A percentile compares a stretch with the other conserved stretches of the same genome.
These are phyloP conservation scores for Artibeus jamaicensis DNA, from an alignment of 2,797 vertebrate species.

Conservation along the genomic window DNA sequence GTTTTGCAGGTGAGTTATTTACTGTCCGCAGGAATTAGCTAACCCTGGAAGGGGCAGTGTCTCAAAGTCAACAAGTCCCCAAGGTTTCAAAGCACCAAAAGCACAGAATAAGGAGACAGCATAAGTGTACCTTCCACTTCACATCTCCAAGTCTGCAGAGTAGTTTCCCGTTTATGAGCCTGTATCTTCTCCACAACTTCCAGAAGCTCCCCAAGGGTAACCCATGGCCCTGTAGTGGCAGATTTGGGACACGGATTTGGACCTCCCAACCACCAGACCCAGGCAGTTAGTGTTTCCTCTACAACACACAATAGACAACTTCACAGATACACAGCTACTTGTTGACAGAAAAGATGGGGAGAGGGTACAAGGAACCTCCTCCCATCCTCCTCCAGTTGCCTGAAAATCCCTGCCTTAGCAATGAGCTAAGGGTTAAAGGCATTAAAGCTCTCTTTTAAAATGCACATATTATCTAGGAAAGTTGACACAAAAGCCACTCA, in stretches of 20 bases:
- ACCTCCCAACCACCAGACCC: background rate
- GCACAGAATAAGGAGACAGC: background rate
- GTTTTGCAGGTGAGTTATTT: background rate
- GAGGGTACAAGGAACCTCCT: background rate
- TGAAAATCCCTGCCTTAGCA: background rate
- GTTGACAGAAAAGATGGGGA: background rate
- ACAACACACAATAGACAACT: background rate
- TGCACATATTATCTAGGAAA: background rate
- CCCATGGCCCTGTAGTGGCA: background rate
- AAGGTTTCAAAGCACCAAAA: background rate
- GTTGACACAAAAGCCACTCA: background rate
- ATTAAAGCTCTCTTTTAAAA: slow-evolving; percentile 5
- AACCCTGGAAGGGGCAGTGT: background rate
- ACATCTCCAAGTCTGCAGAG: background rate
- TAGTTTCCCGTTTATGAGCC: background rate
- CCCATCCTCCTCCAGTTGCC: background rate
- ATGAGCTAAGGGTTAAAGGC: background rate
- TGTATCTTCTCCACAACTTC: background rate
- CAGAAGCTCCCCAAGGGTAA: background rate
- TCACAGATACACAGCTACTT: background rate
- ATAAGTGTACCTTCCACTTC: background rate
- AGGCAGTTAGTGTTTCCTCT: background rate
- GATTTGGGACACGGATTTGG: background rate
- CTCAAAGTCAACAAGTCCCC: background rate
- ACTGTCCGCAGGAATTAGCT: background rate